Evolutionary conservation across 1,140 invertebrate genomes (phyloP), one percentile per base, ranked within the genome.

Genomic region (Mamestra configurata): DNA sequence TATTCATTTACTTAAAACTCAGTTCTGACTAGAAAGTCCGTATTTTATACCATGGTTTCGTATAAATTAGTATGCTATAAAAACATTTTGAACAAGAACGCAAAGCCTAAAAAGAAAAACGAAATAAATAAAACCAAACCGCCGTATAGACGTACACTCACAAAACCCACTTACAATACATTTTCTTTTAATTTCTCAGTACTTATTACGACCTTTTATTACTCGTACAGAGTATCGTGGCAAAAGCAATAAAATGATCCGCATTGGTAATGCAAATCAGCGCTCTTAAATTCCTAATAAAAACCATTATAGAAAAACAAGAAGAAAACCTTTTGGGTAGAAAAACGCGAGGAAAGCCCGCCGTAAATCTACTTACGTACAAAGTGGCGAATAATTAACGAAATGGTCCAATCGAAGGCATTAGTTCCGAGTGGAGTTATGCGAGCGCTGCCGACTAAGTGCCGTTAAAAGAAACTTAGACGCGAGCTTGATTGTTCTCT

Each of bases 341-440:
- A 89, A 89, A 88, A 89, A 89, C 81, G 85, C 86, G 87, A 87
- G 88, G 86, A 92, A 90, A 92, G 88, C 89, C 80, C 85, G 88
- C 87, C 91, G 90, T 94, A 94, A 94, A 94, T 94, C 93, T 91
- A 93, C 92, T 94, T 94, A 94, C 91, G 89, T 93, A 93, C 88
- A 92, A 93, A 94, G 93, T 94, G 92, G 90, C 91, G 93, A 94
- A 94, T 94, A 94, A 94, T 94, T 94, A 94, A 94, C 90, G 91
- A 92, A 94, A 94, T 94, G 93, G 92, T 92, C 92, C 92, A 90
- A 94, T 94, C 92, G 91, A 88, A 90, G 89, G 92, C 92, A 93
- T 94, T 94, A 93, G 91, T 93, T 93, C 86, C 84, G 84, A 89
- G 86, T 85, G 89, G 91, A 94, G 90, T 94, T 94, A 94, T 92